Evolutionary conservation across 2,888 invertebrate genomes (phyloP).

Genomic region (Drosophila tripunctata): DNA sequence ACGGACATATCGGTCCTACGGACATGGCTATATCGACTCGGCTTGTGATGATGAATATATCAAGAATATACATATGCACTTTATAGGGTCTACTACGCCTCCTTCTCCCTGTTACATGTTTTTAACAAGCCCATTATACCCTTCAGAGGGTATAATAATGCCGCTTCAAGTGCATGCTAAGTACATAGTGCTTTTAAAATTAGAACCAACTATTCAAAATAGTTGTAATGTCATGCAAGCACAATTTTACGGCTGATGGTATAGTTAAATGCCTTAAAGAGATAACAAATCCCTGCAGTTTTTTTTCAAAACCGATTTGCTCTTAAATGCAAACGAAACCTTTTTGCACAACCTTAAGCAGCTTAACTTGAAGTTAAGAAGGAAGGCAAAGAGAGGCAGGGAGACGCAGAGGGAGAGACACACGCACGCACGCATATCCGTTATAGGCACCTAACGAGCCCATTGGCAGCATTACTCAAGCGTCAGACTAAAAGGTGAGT

Average conservation of each 20-base stretch:
- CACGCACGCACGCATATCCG: conserved; percentile 45
- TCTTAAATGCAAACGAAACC: conserved; percentile 24
- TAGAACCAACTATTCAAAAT: not conserved
- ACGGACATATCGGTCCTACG: too few species aligned
- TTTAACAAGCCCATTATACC: too few species aligned
- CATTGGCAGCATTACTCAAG: conserved; percentile 42
- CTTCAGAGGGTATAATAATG: too few species aligned
- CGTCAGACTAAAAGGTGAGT: conserved; percentile 15
- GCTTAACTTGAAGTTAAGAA: conserved; percentile 25
- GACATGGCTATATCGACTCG: too few species aligned
- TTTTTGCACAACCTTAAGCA: conserved; percentile 47
- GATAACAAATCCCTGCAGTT: not conserved
- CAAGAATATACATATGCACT: too few species aligned
- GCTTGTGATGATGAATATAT: too few species aligned
- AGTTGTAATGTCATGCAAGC: not conserved
- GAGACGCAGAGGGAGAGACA: not conserved
- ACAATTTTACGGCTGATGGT: not conserved
- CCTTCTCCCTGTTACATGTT: too few species aligned
- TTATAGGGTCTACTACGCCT: too few species aligned
- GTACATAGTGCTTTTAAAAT: not conserved
- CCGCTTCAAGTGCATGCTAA: not conserved
- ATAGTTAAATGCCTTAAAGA: not conserved
- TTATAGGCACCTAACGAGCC: conserved; percentile 55
- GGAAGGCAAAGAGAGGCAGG: not conserved
- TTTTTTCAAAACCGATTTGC: not conserved